Percentiles rank a stretch among this genome's conserved stretches.
These are phyloP conservation scores for Odontamblyopus rebecca DNA, from an alignment of 2,797 vertebrate genomes.

Conservation along the genomic window DNA sequence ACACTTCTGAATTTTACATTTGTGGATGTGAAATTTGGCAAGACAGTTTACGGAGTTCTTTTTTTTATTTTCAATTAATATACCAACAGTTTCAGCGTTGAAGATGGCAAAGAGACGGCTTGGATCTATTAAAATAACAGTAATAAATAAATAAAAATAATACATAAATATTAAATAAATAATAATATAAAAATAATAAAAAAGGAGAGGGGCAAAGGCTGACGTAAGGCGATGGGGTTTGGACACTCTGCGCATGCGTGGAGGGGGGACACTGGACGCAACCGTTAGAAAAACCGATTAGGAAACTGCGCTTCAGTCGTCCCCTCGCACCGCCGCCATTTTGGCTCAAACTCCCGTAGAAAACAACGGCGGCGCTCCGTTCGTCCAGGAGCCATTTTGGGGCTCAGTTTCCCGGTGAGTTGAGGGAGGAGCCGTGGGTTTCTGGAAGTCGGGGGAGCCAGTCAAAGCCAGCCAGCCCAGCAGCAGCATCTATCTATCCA, in stretches of 20 bases:
- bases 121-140: too few relatives aligned
- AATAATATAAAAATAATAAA: too few relatives aligned
- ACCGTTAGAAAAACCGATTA: conserved; percentile 59
- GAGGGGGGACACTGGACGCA: conserved; percentile 45
- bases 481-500: conserved; percentile 29
- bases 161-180: too few relatives aligned
- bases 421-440: conserved; percentile 77
- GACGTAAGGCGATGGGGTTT: conserved; percentile 73
- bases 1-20: too few relatives aligned
- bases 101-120: too few relatives aligned
- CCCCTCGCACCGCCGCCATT: conserved; percentile 57
- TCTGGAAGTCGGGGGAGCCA: conserved; percentile 76
- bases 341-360: conserved; percentile 62
- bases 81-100: too few relatives aligned
- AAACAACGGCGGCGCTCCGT: neutral
- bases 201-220: conserved; percentile 32
- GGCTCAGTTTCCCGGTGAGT: conserved; percentile 69
- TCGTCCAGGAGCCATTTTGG: conserved; percentile 46
- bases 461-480: conserved; percentile 59
- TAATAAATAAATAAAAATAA: too few relatives aligned
- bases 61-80: too few relatives aligned
- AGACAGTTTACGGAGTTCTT: too few relatives aligned
- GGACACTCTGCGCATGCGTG: conserved; percentile 62
- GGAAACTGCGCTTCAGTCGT: conserved; percentile 69
- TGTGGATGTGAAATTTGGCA: too few relatives aligned